A percentile compares a stretch with the other conserved stretches of the same genome.
These are phyloP conservation scores for Podargus strigoides DNA, from an alignment of 2,797 vertebrate species.

Conservation along the genomic window DNA sequence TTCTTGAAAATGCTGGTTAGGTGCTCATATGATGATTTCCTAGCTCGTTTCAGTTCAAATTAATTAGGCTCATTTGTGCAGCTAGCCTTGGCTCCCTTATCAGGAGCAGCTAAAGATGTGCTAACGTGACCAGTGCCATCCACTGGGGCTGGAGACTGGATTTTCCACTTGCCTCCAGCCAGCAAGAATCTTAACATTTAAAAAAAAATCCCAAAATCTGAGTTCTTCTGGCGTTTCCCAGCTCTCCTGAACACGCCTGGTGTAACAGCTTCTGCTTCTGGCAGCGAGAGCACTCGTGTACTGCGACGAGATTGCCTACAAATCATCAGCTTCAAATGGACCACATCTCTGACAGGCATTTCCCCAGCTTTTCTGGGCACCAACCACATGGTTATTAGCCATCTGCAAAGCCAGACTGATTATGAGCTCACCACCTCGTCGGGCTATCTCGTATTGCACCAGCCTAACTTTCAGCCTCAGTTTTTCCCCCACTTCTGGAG, in stretches of 20 bases:
- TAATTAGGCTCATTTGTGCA: not conserved
- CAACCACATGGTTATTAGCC: not conserved
- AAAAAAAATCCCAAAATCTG: not conserved
- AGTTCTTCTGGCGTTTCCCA: not conserved
- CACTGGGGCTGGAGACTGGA: not conserved
- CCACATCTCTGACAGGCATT: not conserved
- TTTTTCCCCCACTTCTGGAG: constrained; percentile 1
- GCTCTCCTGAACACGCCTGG: not conserved
- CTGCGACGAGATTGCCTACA: not conserved
- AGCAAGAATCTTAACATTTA: not conserved
- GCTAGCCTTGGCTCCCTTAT: not conserved
- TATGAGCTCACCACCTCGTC: not conserved
- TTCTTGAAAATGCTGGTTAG: not conserved
- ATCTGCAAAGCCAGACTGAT: constrained; percentile 1
- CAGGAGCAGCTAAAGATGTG: not conserved
- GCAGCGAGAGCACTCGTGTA: not conserved
- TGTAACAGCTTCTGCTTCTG: not conserved
- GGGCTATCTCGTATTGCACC: not conserved
- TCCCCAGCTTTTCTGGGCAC: constrained; percentile 6
- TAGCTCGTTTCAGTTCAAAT: not conserved
- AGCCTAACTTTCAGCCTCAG: not conserved
- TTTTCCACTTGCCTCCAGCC: not conserved
- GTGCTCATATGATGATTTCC: not conserved
- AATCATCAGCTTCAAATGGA: not conserved
- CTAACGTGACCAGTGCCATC: not conserved